Percentiles rank a stretch among this genome's conserved stretches.
Evolutionary conservation across 2,113 vertebrate genomes (phyloP).

Genomic region (Chaenogobius annularis): DNA sequence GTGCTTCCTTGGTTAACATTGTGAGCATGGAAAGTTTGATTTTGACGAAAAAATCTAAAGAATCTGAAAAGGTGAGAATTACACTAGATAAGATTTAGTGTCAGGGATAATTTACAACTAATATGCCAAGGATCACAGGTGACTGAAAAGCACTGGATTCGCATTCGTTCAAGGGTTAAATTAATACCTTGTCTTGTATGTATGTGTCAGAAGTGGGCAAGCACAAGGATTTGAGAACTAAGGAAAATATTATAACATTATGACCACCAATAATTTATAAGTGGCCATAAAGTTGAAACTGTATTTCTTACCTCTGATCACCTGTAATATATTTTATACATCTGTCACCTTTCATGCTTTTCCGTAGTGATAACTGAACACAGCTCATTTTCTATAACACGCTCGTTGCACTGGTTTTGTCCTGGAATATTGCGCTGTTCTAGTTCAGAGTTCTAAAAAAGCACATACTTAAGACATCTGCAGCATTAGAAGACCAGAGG

Average conservation of each 20-base stretch:
- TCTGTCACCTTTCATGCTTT: too few relatives aligned
- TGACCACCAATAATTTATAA: too few relatives aligned
- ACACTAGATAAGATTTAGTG: background rate
- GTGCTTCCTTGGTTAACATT: conserved; percentile 4
- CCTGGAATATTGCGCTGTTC: background rate
- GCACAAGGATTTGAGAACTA: too few relatives aligned
- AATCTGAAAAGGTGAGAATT: background rate
- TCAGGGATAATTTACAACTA: background rate
- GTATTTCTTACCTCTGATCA: background rate
- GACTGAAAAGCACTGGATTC: background rate
- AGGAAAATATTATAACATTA: too few relatives aligned
- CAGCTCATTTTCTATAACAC: background rate
- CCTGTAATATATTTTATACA: too few relatives aligned
- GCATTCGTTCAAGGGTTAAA: background rate
- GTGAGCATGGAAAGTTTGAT: background rate
- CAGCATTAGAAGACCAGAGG: background rate
- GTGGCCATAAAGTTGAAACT: background rate
- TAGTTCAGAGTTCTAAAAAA: background rate
- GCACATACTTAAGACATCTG: background rate
- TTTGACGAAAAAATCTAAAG: background rate
- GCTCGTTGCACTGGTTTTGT: background rate
- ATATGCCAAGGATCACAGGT: background rate
- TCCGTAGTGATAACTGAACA: background rate
- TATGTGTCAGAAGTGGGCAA: background rate
- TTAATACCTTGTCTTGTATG: too few relatives aligned